Base-by-base conservation (phyloP, 2,113 vertebrate genomes). In the Ciconia maguari region DNA sequence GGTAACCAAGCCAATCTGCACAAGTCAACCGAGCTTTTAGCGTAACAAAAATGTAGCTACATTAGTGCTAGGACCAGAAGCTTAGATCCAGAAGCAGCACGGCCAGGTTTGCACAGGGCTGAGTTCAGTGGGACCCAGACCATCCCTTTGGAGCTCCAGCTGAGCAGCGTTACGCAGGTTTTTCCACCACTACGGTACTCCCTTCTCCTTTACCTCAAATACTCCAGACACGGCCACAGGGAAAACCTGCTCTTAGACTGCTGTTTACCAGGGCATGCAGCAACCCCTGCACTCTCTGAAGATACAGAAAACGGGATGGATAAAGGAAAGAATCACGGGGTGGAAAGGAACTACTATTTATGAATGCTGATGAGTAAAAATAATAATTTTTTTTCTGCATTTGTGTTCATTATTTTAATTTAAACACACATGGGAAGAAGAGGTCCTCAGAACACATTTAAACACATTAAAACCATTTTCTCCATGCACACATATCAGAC, bases 181-280 rank as follows among this genome's bases (percentile, higher is more conserved):
- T 68, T 51, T 21, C 65, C 27, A 22, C 49, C 32, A 3, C 57
- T 24, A 3, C 4, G 0, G 14, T 36, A 8, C 38, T 44, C 32
- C 16, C 1, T 34, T 55, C 83, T 85, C 55, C 14, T 54, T 78
- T 26, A n/a, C 71, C n/a, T 77, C 42, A 69, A n/a, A 51, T 49
- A 38, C 49, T 1, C 1, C 87, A 62, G 61, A 21, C 30, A 8
- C 0, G 1, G 34, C 72, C 22, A 5, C 46, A 32, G 18, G 38
- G 30, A 8, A 65, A 49, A 62, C 24, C 4, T 29, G 36, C 38
- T 49, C 18, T 24, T 4, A 10, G 36, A 16, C 11, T 41, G 29
- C 25, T 2, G 11, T 52, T 74, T 44, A 11, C 32, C n/a, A 20
- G 4, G 18, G 32, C 12, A 34, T 2, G 18, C n/a, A 72, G 72